These are phyloP conservation scores for Brenthis daphne DNA, from an alignment of 2,888 invertebrate genomes.

Conservation along the genomic window DNA sequence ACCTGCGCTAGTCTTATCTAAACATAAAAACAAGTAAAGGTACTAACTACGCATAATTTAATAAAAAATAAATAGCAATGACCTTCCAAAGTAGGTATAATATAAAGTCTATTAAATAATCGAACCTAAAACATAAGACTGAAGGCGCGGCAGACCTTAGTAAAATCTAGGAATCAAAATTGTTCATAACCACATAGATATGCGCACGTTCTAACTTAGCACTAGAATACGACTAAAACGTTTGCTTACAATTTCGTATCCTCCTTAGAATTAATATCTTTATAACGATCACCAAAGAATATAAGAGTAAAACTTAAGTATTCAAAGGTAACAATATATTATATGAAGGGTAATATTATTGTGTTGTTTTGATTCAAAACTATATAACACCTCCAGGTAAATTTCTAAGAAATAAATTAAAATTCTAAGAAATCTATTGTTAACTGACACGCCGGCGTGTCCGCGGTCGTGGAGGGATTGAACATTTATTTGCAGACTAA, in stretches of 20 bases:
- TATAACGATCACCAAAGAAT: neutral
- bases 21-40: slow-evolving; percentile 48
- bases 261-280: neutral
- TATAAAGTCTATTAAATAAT: slow-evolving; percentile 50
- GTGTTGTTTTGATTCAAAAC: neutral
- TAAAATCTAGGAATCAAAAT: slow-evolving; percentile 66
- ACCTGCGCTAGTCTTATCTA: slow-evolving; percentile 26
- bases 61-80: slow-evolving; percentile 62
- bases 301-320: neutral
- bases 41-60: slow-evolving; percentile 31
- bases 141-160: slow-evolving; percentile 59
- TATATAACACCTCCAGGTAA: neutral
- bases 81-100: slow-evolving; percentile 45
- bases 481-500: slow-evolving; percentile 41
- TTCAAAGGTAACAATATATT: neutral
- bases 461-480: no score
- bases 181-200: slow-evolving; percentile 73
- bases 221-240: slow-evolving; percentile 62
- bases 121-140: slow-evolving; percentile 67
- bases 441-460: no score
- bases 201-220: slow-evolving; percentile 73
- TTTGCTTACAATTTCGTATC: slow-evolving; percentile 52
- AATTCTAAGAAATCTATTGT: no score
- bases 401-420: no score
- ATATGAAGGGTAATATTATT: neutral